A percentile compares a stretch with the other conserved stretches of the same genome.
Evolutionary conservation across 2,888 invertebrate genomes (phyloP).

Genomic region (Oasisia sp.): DNA sequence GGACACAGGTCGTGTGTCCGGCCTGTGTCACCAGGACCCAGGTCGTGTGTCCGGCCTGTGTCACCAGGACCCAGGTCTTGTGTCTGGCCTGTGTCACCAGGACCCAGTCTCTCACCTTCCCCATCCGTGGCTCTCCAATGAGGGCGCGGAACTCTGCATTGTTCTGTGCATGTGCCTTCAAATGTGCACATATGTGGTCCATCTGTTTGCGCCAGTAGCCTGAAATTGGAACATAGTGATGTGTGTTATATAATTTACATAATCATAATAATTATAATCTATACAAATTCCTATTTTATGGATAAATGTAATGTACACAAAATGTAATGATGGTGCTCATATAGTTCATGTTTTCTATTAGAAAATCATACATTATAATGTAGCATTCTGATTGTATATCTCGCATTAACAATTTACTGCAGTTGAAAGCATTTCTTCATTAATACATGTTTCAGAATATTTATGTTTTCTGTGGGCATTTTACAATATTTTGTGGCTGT

Average conservation of each 20-base stretch:
- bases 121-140: conserved; percentile 66
- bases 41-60: no score
- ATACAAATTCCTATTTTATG: not conserved
- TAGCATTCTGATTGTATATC: no score
- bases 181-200: conserved; percentile 64
- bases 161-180: conserved; percentile 65
- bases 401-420: no score
- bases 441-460: no score
- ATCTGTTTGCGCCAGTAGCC: conserved; percentile 67
- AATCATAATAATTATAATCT: not conserved
- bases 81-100: not conserved
- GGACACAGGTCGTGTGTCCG: no score
- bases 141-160: conserved; percentile 65
- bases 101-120: conserved; percentile 55
- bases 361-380: no score
- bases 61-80: not conserved
- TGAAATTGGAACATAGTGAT: conserved; percentile 36
- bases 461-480: no score
- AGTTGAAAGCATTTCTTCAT: no score
- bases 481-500: no score
- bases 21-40: no score
- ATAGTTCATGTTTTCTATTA: no score
- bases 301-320: not conserved
- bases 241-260: not conserved
- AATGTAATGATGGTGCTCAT: not conserved